Percentiles rank a stretch among this genome's conserved stretches.
These are phyloP conservation scores for Babyrousa celebensis DNA, from an alignment of 2,797 vertebrate genomes.

Conservation along the genomic window DNA sequence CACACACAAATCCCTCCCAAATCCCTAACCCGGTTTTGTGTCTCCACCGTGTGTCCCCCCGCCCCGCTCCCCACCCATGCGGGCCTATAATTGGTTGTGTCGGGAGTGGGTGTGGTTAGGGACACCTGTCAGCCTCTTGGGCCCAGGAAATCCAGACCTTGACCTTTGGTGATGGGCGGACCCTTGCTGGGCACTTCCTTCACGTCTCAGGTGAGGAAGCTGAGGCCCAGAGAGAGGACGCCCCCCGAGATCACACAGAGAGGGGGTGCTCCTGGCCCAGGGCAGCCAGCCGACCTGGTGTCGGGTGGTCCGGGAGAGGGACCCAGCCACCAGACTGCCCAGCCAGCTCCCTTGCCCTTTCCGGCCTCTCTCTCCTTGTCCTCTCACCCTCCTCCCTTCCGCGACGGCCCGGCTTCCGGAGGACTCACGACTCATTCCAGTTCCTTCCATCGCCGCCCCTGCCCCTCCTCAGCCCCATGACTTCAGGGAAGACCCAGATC, in stretches of 20 bases:
- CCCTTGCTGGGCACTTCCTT: not conserved
- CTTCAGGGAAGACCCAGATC: not conserved
- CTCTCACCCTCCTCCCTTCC: accelerated
- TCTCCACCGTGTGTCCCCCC: not conserved
- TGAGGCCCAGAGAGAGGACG: not conserved
- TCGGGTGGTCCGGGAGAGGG: too few relatives aligned
- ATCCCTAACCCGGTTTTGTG: accelerated
- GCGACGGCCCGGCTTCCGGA: not conserved
- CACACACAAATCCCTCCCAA: not conserved
- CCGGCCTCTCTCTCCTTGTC: not conserved
- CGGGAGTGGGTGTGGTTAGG: not conserved
- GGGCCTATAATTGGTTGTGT: accelerated
- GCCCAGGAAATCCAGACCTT: not conserved
- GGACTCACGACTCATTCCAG: not conserved
- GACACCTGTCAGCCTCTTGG: not conserved
- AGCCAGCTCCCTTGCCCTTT: not conserved
- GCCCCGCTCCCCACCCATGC: not conserved
- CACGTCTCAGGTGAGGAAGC: not conserved
- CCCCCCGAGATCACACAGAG: not conserved
- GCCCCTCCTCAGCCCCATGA: accelerated
- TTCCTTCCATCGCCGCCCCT: accelerated
- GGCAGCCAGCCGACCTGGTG: accelerated
- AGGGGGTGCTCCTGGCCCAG: not conserved
- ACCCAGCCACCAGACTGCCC: accelerated
- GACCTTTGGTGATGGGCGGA: not conserved